phyloP scores from a whole-genome alignment of 2,888 invertebrate species.

The Archips crataeganus region DNA sequence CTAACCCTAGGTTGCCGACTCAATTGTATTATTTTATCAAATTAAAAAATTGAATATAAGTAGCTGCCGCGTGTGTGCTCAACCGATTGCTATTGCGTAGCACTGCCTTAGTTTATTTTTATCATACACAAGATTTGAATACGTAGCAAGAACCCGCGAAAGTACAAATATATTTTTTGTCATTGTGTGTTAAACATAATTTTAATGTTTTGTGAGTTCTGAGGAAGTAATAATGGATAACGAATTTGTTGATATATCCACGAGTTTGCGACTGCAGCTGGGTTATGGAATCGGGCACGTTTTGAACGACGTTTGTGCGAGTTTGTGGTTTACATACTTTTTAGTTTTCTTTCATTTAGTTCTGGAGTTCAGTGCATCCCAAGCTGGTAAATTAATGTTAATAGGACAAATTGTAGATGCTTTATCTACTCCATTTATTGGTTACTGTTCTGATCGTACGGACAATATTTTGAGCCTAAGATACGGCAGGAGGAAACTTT shows the following conservation, averaged over 20 bases:
- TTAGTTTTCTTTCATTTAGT: slow-evolving; percentile 92
- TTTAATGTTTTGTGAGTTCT: neutral
- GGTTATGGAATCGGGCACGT: slow-evolving; percentile 94
- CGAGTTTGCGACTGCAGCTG: slow-evolving; percentile 75
- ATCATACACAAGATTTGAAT: neutral
- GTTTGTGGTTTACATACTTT: slow-evolving; percentile 97
- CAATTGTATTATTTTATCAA: neutral
- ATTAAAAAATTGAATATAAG: neutral
- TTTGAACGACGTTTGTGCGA: slow-evolving; percentile 96
- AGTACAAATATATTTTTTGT: neutral
- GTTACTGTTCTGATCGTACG: slow-evolving; percentile 92
- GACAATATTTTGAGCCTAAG: slow-evolving; percentile 88
- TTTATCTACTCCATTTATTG: slow-evolving; percentile 94
- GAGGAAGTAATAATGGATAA: slow-evolving; percentile 69
- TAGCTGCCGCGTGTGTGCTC: neutral
- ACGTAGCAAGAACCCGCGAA: neutral
- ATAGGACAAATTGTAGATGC: slow-evolving; percentile 95
- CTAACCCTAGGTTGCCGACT: neutral
- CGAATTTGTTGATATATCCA: slow-evolving; percentile 78
- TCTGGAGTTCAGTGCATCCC: slow-evolving; percentile 83
- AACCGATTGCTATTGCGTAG: neutral
- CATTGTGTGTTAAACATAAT: neutral
- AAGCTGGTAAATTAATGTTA: slow-evolving; percentile 89
- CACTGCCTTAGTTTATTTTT: neutral
- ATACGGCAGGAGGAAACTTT: slow-evolving; percentile 94